phyloP scores from a whole-genome alignment of 2,888 invertebrate genomes.

The Ectropis crepuscularia region DNA sequence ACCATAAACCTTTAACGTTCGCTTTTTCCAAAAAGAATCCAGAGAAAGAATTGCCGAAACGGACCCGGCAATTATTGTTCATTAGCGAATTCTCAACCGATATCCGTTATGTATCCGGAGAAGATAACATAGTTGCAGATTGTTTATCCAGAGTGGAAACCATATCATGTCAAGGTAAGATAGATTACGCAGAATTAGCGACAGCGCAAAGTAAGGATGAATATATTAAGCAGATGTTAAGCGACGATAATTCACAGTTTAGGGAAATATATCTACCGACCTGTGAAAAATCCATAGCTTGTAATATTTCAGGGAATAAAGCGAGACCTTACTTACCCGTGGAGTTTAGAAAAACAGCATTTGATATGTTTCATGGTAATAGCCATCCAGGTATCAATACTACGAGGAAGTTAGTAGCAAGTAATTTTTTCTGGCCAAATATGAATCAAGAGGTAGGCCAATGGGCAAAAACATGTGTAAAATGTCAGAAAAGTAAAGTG shows the following conservation, averaged over 20 bases:
- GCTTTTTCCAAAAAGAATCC: neutral
- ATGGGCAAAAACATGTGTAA: no score
- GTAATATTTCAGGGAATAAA: neutral
- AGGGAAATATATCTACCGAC: no score
- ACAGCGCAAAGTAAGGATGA: neutral
- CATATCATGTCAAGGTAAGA: neutral
- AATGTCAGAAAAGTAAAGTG: no score
- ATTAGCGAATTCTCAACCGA: neutral
- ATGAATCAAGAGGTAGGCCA: no score
- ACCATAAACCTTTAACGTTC: neutral
- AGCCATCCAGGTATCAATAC: no score
- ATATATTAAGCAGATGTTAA: neutral
- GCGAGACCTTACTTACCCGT: neutral
- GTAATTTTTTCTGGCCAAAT: no score
- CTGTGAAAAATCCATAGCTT: neutral
- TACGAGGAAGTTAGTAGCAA: no score
- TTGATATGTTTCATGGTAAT: no score
- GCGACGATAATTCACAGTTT: neutral
- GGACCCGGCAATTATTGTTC: neutral
- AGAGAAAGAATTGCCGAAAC: neutral
- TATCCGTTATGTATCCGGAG: neutral
- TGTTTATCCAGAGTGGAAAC: neutral
- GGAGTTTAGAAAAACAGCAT: neutral
- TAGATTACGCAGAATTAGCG: neutral
- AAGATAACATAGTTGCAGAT: neutral